phyloP scores from a whole-genome alignment of 2,113 vertebrate species.

The Ancistrus triradiatus region DNA sequence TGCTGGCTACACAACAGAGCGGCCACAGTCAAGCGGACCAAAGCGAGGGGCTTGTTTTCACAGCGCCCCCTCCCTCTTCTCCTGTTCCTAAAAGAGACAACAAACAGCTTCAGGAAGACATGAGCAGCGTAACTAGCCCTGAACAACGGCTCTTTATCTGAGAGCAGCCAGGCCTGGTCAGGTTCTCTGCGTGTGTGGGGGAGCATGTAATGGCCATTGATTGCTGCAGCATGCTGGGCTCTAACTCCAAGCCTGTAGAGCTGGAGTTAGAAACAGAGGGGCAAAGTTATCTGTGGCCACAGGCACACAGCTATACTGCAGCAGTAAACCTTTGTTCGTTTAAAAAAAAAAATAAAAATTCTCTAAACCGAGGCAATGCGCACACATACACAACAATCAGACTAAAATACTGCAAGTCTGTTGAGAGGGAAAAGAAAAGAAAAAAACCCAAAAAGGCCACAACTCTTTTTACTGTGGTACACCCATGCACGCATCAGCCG shows the following conservation, averaged over 20 bases:
- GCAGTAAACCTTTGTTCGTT: not conserved
- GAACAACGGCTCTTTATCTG: conserved; percentile 83
- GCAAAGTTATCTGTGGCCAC: conserved; percentile 5
- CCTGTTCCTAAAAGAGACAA: conserved; percentile 60
- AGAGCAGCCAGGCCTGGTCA: conserved; percentile 77
- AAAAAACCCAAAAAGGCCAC: too few species aligned
- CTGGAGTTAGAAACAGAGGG: conserved; percentile 5
- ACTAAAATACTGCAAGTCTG: too few species aligned
- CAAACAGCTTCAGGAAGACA: conserved; percentile 70
- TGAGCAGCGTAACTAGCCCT: conserved; percentile 61
- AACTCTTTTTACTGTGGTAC: not conserved
- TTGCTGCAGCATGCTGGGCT: conserved; percentile 51
- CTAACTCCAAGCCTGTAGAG: conserved; percentile 3
- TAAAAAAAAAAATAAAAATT: not conserved
- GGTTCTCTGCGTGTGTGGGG: conserved; percentile 48
- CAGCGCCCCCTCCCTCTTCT: conserved; percentile 47
- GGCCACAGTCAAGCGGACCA: conserved; percentile 62
- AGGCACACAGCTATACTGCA: conserved; percentile 3
- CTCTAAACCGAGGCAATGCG: too few species aligned
- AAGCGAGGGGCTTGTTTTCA: conserved; percentile 65
- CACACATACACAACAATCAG: too few species aligned
- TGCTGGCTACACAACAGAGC: conserved; percentile 59
- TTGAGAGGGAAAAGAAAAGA: too few species aligned
- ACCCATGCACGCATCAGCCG: not conserved
- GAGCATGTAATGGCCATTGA: conserved; percentile 56